These are phyloP conservation scores for Ormia ochracea DNA, from an alignment of 2,888 invertebrate genomes.

Conservation along the genomic window DNA sequence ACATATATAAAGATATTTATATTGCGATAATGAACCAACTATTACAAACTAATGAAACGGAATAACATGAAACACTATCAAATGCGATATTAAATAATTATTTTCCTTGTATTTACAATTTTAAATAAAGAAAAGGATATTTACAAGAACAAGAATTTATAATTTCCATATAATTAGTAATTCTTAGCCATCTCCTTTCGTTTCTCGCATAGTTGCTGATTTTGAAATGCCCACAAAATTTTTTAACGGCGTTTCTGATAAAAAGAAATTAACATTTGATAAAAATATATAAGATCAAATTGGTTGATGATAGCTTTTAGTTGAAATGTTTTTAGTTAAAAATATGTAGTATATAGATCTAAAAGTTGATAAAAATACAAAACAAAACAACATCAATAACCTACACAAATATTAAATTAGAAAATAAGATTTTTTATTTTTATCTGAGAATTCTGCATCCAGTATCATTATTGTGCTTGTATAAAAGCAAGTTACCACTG, in stretches of 20 bases:
- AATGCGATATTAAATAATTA: too few species aligned
- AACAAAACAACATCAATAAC: conserved; percentile 27
- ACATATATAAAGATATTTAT: too few species aligned
- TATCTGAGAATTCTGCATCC: background rate
- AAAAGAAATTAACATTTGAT: background rate
- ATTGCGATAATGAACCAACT: conserved; percentile 20
- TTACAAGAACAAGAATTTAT: too few species aligned
- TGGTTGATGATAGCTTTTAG: background rate
- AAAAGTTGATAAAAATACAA: conserved; percentile 10
- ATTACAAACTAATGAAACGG: too few species aligned
- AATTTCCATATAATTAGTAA: background rate
- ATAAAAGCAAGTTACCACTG: conserved; percentile 18
- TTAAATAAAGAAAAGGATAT: too few species aligned
- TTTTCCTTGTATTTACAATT: too few species aligned
- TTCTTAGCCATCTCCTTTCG: background rate
- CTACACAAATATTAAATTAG: conserved; percentile 52
- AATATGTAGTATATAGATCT: background rate
- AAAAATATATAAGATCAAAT: background rate
- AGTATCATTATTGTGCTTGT: conserved; percentile 9
- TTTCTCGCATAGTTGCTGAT: background rate
- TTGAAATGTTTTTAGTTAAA: background rate
- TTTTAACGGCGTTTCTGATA: background rate
- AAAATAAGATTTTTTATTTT: background rate
- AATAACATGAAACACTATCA: too few species aligned
- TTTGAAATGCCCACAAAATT: background rate